Evolutionary conservation across 2,797 vertebrate genomes (phyloP).

Genomic region (Cuculus canorus): DNA sequence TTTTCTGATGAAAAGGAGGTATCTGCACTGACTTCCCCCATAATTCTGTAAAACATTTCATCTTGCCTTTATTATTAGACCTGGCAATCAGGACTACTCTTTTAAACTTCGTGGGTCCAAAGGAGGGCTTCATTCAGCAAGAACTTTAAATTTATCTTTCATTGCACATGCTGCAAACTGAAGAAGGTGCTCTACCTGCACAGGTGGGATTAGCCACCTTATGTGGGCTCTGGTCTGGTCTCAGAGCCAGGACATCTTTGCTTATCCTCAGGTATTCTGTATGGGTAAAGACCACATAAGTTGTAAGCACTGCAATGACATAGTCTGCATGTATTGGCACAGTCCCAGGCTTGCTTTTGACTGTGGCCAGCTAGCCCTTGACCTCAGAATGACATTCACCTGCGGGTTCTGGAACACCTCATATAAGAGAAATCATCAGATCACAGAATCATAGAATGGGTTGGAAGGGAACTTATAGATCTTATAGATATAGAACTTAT

Average conservation of each 20-base stretch:
- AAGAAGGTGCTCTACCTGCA: background rate
- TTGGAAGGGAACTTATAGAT: too few species aligned
- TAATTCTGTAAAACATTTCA: background rate
- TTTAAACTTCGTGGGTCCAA: background rate
- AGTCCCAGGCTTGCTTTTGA: background rate
- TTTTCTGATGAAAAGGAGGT: background rate
- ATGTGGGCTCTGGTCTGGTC: background rate
- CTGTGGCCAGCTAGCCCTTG: rapidly evolving
- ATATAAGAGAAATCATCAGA: background rate
- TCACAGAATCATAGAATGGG: too few species aligned
- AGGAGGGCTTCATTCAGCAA: background rate
- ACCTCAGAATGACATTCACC: background rate
- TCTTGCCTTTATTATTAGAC: background rate
- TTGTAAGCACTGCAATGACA: background rate
- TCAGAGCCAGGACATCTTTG: background rate
- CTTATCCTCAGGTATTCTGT: background rate
- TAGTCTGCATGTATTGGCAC: background rate
- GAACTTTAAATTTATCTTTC: background rate
- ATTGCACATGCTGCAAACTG: background rate
- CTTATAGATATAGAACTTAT: too few species aligned
- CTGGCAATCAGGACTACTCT: background rate
- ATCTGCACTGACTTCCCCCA: background rate
- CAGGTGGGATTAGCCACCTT: background rate
- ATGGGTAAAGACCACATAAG: rapidly evolving
- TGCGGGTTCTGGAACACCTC: background rate